Evolutionary conservation across 2,113 vertebrate genomes (phyloP).

Genomic region (Podilymbus podiceps): DNA sequence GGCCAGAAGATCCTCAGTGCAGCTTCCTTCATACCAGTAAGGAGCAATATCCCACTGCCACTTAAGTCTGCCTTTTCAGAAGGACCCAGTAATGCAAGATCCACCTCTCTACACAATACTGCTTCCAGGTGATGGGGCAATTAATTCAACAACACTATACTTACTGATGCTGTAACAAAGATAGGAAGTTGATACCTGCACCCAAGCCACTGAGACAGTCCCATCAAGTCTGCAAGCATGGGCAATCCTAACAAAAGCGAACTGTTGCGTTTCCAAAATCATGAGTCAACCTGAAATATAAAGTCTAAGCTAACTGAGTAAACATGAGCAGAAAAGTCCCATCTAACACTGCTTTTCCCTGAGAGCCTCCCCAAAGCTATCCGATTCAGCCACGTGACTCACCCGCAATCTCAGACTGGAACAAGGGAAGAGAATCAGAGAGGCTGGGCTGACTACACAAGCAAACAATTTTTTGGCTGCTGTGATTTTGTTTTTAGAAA

Average conservation of each 20-base stretch:
- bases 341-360: neutral
- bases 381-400: neutral
- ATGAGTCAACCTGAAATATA: neutral
- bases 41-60: neutral
- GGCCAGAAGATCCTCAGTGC: neutral
- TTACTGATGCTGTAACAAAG: neutral
- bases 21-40: neutral
- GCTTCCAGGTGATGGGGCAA: neutral
- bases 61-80: neutral
- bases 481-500: neutral
- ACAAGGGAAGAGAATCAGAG: neutral
- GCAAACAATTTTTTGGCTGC: slow-evolving; percentile 6
- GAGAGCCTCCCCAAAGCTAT: neutral
- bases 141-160: neutral
- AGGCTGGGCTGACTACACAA: neutral
- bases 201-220: neutral
- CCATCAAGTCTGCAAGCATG: fast-evolving
- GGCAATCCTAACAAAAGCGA: neutral
- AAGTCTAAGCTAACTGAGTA: neutral
- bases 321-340: neutral
- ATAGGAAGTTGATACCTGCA: neutral
- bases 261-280: neutral
- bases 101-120: neutral
- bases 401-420: neutral
- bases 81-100: neutral